Evolutionary conservation across 2,888 invertebrate genomes (phyloP).

Genomic region (Heliconius sara): DNA sequence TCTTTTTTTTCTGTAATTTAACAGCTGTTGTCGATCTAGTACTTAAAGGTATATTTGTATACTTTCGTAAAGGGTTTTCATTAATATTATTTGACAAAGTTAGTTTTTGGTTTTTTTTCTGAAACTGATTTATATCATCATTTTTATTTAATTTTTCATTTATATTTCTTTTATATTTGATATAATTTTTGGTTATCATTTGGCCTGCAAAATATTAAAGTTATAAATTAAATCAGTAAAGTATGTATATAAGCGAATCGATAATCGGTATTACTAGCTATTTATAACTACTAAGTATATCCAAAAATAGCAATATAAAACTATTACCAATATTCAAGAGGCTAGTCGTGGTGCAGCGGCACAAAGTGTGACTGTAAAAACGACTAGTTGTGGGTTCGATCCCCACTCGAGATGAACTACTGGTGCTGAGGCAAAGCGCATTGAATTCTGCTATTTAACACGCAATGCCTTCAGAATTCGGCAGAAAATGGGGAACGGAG

Average conservation of each 20-base stretch:
- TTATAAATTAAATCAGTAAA: background rate
- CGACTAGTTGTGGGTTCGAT: too few species aligned
- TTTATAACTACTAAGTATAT: background rate
- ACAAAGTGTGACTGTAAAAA: too few species aligned
- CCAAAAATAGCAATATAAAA: background rate
- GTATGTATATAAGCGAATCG: background rate
- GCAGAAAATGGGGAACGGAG: too few species aligned
- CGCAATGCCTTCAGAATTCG: too few species aligned
- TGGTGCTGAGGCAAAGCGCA: too few species aligned
- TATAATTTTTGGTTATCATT: background rate
- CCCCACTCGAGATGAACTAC: too few species aligned
- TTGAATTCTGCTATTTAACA: too few species aligned
- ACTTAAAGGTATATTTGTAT: slow-evolving; percentile 3
- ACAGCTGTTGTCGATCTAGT: background rate
- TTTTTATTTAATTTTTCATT: background rate
- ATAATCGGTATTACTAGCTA: background rate
- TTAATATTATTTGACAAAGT: background rate
- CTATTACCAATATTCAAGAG: background rate
- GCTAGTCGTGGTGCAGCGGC: too few species aligned
- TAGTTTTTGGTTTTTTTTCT: background rate
- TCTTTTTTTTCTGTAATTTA: slow-evolving; percentile 5
- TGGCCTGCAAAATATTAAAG: background rate
- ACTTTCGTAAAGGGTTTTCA: background rate
- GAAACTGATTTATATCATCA: background rate
- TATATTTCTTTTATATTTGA: background rate